Evolutionary conservation across 2,888 invertebrate genomes (phyloP), one percentile per base, ranked within the genome.

Genomic region (Drosophila borealis): DNA sequence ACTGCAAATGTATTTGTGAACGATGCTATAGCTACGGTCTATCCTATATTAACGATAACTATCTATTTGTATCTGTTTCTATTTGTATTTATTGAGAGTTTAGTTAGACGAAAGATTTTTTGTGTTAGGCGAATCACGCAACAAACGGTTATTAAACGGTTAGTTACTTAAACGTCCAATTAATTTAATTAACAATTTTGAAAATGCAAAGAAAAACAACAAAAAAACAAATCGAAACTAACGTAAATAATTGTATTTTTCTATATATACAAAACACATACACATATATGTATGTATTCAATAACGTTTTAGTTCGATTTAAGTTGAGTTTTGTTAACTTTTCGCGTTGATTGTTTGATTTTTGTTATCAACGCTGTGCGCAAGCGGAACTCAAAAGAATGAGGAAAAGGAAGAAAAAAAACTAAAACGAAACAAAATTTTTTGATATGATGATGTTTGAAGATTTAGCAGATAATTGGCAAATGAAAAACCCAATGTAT

Each of bases 141-240:
- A 74, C 50, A 45, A 81, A 78, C 62, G 70, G 86, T 82, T 83
- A 83, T 81, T 80, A 87, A 90, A 90, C 89, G 92, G 91, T 91
- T 88, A 89, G 91, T 90, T 91, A 91, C 92, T 91, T 91, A 91
- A 89, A 89, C 90, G 91, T 90, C 91, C 90, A 90, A 84, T 89
- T 85, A 90, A 89, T 90, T 81, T 78, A 90, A 90, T 90, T 89
- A 88, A 84, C 77, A 76, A 70, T 59, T 70, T 56, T 21, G 29
- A 42, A 44, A 36, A 54, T 44, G 44, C 29, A 29, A 29, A 45
- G 45, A 9, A 45, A 55, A 56, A 60, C 44, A 17, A 39, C 66
- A 14, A 60, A 66, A 66, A 68, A 53, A 10, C 17, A 56, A 25
- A 37, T 39, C 50, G 17, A 29, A 67, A 55, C 55, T 62, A 74